Percentiles rank a stretch among this genome's conserved stretches.
These are phyloP conservation scores for Parapsyche elsis DNA, from an alignment of 1,140 invertebrate genomes.

Conservation along the genomic window DNA sequence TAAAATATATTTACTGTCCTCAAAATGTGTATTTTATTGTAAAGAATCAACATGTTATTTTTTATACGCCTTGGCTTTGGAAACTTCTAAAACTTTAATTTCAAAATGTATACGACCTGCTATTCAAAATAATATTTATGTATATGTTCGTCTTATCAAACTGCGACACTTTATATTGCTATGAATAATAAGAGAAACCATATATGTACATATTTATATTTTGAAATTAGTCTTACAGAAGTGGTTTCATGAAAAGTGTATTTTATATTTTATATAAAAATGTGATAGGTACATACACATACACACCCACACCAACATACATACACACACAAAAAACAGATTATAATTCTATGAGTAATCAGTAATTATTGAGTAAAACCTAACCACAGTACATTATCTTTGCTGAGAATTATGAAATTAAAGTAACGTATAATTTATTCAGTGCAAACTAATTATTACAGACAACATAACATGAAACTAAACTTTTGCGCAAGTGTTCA, in stretches of 20 bases:
- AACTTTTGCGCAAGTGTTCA: too few species aligned
- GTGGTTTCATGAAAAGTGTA: background rate
- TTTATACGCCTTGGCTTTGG: constrained; percentile 11
- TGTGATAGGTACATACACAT: too few species aligned
- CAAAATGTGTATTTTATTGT: constrained; percentile 41
- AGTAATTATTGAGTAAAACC: too few species aligned
- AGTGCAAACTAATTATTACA: too few species aligned
- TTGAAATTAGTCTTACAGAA: background rate
- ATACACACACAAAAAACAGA: too few species aligned
- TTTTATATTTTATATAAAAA: background rate
- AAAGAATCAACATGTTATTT: constrained; percentile 33
- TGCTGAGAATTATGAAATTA: too few species aligned
- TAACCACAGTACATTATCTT: too few species aligned
- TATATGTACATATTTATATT: background rate
- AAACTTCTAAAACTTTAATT: constrained; percentile 42
- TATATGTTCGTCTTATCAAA: constrained; percentile 10
- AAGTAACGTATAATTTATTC: too few species aligned
- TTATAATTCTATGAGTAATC: too few species aligned
- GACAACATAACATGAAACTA: too few species aligned
- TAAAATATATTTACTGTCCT: constrained; percentile 37
- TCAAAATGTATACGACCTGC: constrained; percentile 53
- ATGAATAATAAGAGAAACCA: background rate
- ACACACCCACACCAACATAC: too few species aligned
- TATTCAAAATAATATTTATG: background rate
- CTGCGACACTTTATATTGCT: background rate